Evolutionary conservation across 2,113 vertebrate genomes (phyloP).

Genomic region (Hiodon tergisus): DNA sequence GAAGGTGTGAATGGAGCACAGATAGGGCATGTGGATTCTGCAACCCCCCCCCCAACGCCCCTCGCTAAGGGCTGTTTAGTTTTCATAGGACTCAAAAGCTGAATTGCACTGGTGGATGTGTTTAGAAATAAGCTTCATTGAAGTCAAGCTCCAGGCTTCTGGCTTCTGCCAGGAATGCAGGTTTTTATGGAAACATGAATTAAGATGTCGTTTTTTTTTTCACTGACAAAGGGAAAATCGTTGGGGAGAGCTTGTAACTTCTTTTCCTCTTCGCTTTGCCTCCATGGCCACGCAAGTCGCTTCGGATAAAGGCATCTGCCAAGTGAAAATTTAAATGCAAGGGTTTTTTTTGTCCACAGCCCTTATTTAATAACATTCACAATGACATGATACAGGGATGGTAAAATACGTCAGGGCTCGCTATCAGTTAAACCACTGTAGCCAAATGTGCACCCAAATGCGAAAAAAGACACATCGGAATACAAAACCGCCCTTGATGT

Average conservation of each 20-base stretch:
- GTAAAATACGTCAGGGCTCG: not conserved
- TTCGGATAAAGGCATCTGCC: too few species aligned
- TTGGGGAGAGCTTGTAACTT: too few species aligned
- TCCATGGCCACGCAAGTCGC: too few species aligned
- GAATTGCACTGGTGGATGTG: not conserved
- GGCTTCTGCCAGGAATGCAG: not conserved
- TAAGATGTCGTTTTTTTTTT: too few species aligned
- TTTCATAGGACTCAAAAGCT: not conserved
- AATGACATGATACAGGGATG: not conserved
- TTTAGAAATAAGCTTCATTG: not conserved
- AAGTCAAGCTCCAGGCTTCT: not conserved
- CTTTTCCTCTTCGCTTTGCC: too few species aligned
- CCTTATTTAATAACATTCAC: conserved; percentile 3
- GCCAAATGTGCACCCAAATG: not conserved
- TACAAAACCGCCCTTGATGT: conserved; percentile 46
- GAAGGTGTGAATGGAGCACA: not conserved
- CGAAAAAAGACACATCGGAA: conserved; percentile 44
- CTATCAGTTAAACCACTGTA: not conserved
- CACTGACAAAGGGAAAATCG: too few species aligned
- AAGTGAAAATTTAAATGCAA: too few species aligned
- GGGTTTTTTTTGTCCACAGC: not conserved
- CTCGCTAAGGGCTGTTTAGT: not conserved
- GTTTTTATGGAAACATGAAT: not conserved
- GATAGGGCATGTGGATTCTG: not conserved
- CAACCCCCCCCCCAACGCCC: not conserved